Evolutionary conservation across 2,797 vertebrate genomes (phyloP).

Genomic region (Pelobates cultripes): DNA sequence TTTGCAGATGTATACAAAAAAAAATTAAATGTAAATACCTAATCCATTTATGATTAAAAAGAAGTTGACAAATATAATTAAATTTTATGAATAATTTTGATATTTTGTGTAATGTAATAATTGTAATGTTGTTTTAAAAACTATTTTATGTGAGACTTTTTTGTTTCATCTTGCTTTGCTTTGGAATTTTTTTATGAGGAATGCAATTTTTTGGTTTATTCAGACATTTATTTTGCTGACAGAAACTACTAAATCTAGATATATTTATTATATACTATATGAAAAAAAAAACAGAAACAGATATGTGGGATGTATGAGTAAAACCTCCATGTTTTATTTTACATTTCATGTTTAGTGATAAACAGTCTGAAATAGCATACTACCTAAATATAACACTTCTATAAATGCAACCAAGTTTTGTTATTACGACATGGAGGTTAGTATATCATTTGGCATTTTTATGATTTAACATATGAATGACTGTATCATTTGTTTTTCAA

Average conservation of each 20-base stretch:
- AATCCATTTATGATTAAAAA: slow-evolving; percentile 67
- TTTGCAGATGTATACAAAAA: slow-evolving; percentile 66
- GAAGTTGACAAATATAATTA: slow-evolving; percentile 67
- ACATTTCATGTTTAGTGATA: slow-evolving; percentile 11
- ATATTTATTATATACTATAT: slow-evolving; percentile 28
- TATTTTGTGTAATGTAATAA: slow-evolving; percentile 74
- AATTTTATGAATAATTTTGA: slow-evolving; percentile 72
- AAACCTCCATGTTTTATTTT: slow-evolving; percentile 18
- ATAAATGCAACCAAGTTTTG: background rate
- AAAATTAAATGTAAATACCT: slow-evolving; percentile 79
- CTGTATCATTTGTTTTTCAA: slow-evolving; percentile 57
- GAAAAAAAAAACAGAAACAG: slow-evolving; percentile 5
- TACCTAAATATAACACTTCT: slow-evolving; percentile 30
- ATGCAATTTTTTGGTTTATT: slow-evolving; percentile 66
- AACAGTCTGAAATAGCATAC: slow-evolving; percentile 20
- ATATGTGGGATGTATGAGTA: slow-evolving; percentile 3
- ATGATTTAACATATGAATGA: slow-evolving; percentile 20
- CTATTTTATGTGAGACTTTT: slow-evolving; percentile 75
- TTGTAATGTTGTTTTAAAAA: slow-evolving; percentile 74
- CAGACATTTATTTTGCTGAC: slow-evolving; percentile 26
- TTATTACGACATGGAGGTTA: background rate
- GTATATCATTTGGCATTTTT: background rate
- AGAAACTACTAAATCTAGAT: slow-evolving; percentile 11
- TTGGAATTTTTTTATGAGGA: slow-evolving; percentile 70
- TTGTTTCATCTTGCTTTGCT: slow-evolving; percentile 62